Evolutionary conservation across 64 coral and sea anemone genomes (phyloP), one percentile per base, ranked within the genome.

Genomic region (Montipora sp.): DNA sequence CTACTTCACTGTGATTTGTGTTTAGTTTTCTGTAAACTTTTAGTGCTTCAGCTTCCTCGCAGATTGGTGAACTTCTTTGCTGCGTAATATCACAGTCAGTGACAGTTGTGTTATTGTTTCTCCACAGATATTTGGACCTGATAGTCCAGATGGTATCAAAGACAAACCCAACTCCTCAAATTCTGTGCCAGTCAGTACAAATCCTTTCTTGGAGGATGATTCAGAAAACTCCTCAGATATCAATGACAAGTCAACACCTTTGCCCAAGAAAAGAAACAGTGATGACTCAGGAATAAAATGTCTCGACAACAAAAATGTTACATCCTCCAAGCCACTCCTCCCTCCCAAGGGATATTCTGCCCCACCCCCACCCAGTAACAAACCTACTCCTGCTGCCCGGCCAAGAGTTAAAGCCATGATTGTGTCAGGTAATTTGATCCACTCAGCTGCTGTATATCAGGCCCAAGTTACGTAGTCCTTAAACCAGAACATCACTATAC

Each of bases 271-370:
- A 19, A 96, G 80, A 36, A 92, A 73, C 68, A 91, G 70, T 70
- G 89, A 95, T 11, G 94, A 95, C 6, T 9, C 53, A 18, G 45
- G 57, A 72, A 49, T 83, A 11, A 90, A 69, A 94, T 61, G 88
- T 46, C 94, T 46, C 44, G 69, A 63, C 44, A 70, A 12, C 75
- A 81, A 46, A 91, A 82, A 21, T 93, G 81, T 9, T 46, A 84
- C 88, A 27, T 77, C 87, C 45, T 73, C 90, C 45, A 94, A 94
- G 68, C 80, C 87, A 0, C 89, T 93, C 3, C 75, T 90, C 77
- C 94, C 92, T 24, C 53, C 92, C 13, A 96, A 96, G 60, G 83
- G 74, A 0, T 94, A 96, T 79, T 92, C 83, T 73, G 95, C 95
- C 27, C 95, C 95, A 59, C 89, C 77, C 9, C 95, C 92, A 75